phyloP scores from a whole-genome alignment of 2,797 vertebrate species.

The Limnodromus scolopaceus region DNA sequence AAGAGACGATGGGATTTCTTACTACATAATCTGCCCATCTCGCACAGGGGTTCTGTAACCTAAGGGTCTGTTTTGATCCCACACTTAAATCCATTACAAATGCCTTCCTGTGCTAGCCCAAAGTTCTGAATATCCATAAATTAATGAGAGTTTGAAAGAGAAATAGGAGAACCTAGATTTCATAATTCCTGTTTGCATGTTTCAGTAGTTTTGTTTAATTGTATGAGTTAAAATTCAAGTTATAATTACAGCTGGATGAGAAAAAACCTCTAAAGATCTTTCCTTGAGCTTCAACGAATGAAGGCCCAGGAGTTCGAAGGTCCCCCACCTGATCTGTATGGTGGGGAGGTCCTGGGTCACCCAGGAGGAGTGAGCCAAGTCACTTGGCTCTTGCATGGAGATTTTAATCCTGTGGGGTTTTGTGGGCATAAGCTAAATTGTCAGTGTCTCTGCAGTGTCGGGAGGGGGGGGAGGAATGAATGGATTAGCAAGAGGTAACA shows the following conservation, averaged over 20 bases:
- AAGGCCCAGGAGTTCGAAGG: neutral
- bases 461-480: too few species aligned
- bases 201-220: rapidly evolving
- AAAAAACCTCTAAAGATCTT: neutral
- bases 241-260: neutral
- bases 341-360: neutral
- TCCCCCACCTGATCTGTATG: neutral
- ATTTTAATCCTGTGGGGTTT: neutral
- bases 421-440: neutral
- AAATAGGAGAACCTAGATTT: neutral
- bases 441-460: neutral
- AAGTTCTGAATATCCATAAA: neutral
- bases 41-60: neutral
- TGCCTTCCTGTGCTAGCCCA: neutral
- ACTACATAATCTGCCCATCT: neutral
- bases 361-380: neutral
- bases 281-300: neutral
- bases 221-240: neutral
- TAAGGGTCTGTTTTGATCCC: neutral
- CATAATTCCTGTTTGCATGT: neutral
- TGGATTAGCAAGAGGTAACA: neutral
- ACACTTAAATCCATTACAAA: neutral
- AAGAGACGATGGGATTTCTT: neutral
- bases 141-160: neutral
- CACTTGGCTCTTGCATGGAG: neutral